phyloP scores from a whole-genome alignment of 1,140 invertebrate genomes.

The Micrasema longulum region DNA sequence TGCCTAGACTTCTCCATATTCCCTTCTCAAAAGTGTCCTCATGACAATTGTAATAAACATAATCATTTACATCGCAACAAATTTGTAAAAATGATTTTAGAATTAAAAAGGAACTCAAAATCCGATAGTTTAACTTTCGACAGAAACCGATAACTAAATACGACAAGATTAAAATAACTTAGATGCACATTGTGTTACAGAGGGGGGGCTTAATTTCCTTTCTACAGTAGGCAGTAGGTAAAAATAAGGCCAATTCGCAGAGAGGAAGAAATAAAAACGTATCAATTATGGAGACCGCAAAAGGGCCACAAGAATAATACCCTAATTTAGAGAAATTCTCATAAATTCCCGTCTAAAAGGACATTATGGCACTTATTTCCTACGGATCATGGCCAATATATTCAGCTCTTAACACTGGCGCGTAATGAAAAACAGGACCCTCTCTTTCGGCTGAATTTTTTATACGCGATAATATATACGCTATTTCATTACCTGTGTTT shows the following conservation, averaged over 20 bases:
- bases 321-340: slow-evolving; percentile 16
- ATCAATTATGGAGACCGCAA: slow-evolving; percentile 3
- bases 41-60: no score
- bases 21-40: no score
- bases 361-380: slow-evolving; percentile 16
- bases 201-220: no score
- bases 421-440: slow-evolving; percentile 22
- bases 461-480: slow-evolving; percentile 10
- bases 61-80: no score
- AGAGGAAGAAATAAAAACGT: slow-evolving; percentile 9
- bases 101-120: no score
- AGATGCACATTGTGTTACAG: no score
- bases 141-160: no score
- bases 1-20: no score
- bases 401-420: slow-evolving; percentile 4
- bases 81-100: no score
- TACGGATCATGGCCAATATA: slow-evolving; percentile 20
- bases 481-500: background rate
- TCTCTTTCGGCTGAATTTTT: slow-evolving; percentile 12
- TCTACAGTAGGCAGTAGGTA: no score
- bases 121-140: no score
- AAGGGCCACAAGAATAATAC: slow-evolving; percentile 8
- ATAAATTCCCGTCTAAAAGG: slow-evolving; percentile 20
- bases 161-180: no score
- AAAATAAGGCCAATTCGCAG: background rate